A percentile compares a stretch with the other conserved stretches of the same genome.
Evolutionary conservation across 2,113 vertebrate species (phyloP).

Genomic region (Mastomys coucha): DNA sequence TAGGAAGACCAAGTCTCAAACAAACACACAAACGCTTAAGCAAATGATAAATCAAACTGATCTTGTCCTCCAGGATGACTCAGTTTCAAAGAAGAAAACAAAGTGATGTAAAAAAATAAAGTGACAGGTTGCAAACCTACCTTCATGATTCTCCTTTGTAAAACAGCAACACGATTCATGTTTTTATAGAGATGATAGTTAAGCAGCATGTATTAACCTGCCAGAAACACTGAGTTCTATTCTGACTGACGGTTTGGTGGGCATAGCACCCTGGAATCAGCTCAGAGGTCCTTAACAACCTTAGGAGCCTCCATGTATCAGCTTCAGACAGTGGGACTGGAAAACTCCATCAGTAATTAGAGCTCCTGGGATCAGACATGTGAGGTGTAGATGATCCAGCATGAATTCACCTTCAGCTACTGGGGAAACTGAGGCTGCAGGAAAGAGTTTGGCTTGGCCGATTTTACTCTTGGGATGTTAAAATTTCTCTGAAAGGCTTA

Average conservation of each 20-base stretch:
- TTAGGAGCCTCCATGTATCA: neutral
- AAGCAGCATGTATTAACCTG: neutral
- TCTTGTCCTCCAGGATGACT: neutral
- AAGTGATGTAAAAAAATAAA: constrained; percentile 1
- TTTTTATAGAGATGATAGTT: constrained; percentile 1
- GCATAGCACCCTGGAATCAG: neutral
- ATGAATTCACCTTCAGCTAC: constrained; percentile 32
- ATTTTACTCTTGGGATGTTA: neutral
- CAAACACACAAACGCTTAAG: neutral
- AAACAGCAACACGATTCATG: neutral
- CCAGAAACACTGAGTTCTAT: neutral
- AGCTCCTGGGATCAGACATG: neutral
- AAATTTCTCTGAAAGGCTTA: constrained; percentile 26
- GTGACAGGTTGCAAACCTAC: neutral
- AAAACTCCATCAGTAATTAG: neutral
- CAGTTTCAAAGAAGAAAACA: neutral
- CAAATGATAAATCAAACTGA: neutral
- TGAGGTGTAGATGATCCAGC: neutral
- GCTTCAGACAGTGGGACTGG: neutral
- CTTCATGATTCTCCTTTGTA: neutral
- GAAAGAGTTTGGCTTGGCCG: neutral
- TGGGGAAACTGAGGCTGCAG: neutral
- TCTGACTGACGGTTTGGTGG: neutral
- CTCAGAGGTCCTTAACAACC: neutral
- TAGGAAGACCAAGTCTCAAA: neutral